These are phyloP conservation scores for Prunella strophiata DNA, from an alignment of 2,797 vertebrate genomes.

Conservation along the genomic window DNA sequence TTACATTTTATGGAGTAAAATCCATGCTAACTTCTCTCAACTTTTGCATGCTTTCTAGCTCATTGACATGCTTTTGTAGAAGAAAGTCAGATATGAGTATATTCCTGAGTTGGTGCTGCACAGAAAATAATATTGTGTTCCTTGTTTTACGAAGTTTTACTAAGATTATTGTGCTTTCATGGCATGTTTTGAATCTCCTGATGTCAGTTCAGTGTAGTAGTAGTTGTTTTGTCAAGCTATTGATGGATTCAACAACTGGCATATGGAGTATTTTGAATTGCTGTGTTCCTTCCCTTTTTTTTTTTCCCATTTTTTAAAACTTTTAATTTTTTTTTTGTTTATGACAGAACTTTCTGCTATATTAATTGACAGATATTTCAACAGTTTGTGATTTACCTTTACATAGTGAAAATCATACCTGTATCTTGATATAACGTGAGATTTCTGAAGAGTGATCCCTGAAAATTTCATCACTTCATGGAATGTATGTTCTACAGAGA, in stretches of 20 bases:
- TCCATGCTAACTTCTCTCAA: neutral
- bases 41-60: neutral
- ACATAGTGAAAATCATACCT: neutral
- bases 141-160: neutral
- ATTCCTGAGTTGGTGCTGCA: neutral
- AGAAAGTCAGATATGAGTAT: neutral
- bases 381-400: neutral
- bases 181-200: neutral
- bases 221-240: neutral
- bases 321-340: neutral
- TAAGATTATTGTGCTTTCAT: neutral
- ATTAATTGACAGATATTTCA: neutral
- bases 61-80: neutral
- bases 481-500: neutral
- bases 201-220: neutral
- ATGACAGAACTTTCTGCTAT: neutral
- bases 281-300: accelerated
- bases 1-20: neutral
- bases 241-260: neutral
- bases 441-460: neutral
- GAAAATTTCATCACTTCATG: neutral
- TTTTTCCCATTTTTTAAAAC: neutral
- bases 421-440: neutral
- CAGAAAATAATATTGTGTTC: neutral
- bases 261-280: neutral